phyloP scores from a whole-genome alignment of 2,797 vertebrate genomes.

The Capromys pilorides region DNA sequence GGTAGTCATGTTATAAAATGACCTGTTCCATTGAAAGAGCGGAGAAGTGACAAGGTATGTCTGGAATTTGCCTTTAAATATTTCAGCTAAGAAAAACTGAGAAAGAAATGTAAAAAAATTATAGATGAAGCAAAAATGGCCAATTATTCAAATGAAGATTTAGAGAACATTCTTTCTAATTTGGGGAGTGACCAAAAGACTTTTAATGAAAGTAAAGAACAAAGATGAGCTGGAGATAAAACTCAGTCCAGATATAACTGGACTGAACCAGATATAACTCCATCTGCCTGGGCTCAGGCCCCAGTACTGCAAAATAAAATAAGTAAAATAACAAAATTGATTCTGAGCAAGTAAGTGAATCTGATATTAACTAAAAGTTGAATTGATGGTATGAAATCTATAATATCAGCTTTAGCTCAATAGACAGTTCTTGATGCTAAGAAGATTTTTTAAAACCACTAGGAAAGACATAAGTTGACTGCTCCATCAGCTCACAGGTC shows the following conservation, averaged over 20 bases:
- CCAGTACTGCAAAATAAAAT: neutral
- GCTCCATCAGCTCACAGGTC: neutral
- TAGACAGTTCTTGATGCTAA: neutral
- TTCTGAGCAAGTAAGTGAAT: neutral
- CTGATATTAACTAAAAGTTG: conserved; percentile 15
- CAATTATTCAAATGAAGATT: neutral
- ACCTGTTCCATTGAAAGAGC: neutral
- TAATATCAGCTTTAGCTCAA: neutral
- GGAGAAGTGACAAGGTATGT: neutral
- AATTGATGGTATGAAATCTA: neutral
- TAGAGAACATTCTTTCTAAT: neutral
- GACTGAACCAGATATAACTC: too few species aligned
- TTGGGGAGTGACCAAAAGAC: neutral
- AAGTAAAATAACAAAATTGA: neutral
- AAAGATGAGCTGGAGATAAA: neutral
- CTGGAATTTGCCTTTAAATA: neutral
- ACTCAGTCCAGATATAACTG: too few species aligned
- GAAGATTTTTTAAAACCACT: neutral
- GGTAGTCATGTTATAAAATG: neutral
- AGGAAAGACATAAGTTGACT: neutral
- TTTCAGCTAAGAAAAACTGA: neutral
- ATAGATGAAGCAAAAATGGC: neutral
- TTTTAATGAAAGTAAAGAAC: conserved; percentile 16
- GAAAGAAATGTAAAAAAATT: neutral
- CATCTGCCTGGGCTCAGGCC: neutral